Percentiles rank a stretch among this genome's conserved stretches.
These are phyloP conservation scores for Gasteruption jaculator DNA, from an alignment of 2,888 invertebrate genomes.

Conservation along the genomic window DNA sequence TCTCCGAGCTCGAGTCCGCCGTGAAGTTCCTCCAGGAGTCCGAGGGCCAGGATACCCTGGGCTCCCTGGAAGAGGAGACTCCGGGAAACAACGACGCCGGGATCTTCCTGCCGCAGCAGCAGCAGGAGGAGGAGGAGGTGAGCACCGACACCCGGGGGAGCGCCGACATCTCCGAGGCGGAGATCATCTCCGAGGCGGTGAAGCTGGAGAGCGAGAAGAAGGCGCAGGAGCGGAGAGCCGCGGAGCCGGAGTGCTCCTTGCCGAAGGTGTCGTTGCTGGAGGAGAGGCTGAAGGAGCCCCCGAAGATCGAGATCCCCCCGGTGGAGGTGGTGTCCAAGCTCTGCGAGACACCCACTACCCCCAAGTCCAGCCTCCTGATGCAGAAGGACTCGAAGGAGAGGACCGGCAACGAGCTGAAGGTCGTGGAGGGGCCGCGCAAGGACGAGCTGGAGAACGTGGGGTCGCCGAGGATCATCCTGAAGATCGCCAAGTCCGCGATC, in stretches of 20 bases:
- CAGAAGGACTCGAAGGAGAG: slow-evolving; percentile 35
- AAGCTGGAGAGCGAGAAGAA: slow-evolving; percentile 44
- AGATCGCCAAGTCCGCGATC: slow-evolving; percentile 47
- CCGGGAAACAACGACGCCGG: slow-evolving; percentile 33
- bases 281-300: slow-evolving; percentile 42
- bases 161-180: slow-evolving; percentile 48
- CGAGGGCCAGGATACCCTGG: slow-evolving; percentile 50
- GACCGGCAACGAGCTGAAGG: slow-evolving; percentile 28
- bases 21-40: slow-evolving; percentile 47
- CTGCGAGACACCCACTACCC: slow-evolving; percentile 30
- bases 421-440: slow-evolving; percentile 38
- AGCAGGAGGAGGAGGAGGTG: slow-evolving; percentile 29
- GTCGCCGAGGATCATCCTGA: slow-evolving; percentile 46
- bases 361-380: slow-evolving; percentile 40
- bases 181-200: slow-evolving; percentile 47
- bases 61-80: slow-evolving; percentile 43
- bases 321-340: slow-evolving; percentile 30
- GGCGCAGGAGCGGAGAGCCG: slow-evolving; percentile 27
- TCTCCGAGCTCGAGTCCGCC: slow-evolving; percentile 44
- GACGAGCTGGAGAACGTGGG: slow-evolving; percentile 46
- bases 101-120: slow-evolving; percentile 26
- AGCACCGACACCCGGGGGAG: slow-evolving; percentile 34
- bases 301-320: slow-evolving; percentile 46
- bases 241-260: slow-evolving; percentile 28
- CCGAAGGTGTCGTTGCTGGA: slow-evolving; percentile 42